Evolutionary conservation across 2,888 invertebrate genomes (phyloP), one percentile per base, ranked within the genome.

Genomic region (Tinea semifulvella): DNA sequence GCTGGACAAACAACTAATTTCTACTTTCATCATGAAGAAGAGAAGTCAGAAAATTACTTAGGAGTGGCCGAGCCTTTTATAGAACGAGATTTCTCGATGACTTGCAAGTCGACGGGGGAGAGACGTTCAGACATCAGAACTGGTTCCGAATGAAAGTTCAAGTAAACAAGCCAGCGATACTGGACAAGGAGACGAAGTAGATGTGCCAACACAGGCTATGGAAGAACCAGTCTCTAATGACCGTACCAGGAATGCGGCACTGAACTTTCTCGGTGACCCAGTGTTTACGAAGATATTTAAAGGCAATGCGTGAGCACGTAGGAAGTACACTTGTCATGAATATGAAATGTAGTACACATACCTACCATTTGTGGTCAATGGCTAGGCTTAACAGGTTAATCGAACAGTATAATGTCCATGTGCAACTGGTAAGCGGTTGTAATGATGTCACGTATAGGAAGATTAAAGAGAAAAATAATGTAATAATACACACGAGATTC

Each of bases 21-120:
- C 40, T 22, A 40, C 40, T 40, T 40, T 40, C 40, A 22, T 22
- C 17, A 17, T 10, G 22, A 40, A 22, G 40, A 36, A 36, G 36
- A 36, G 36, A 36, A 36, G 36, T 36, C 36, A 40, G 40, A 40
- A 40, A 38, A 40, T 40, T 40, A 40, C 40, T 40, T 38, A 10
- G 40, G 17, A 40, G 40, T 22, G 40, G 13, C 22, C 22, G 22
- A 40, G 40, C 40, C 40, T 40, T 40, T 40, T 40, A 40, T 40
- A 40, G 40, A 40, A 22, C 20, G 19, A 20, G 72, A 71, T 77
- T 75, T 76, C 76, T 65, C 73, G 66, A 67, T 70, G 71, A 68
- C 70, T 69, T 55, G 69, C 58, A 36, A 36, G 19, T 40, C 14
- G 13, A 20, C n/a, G 18, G 19, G 17, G 40, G 40, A 20, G 36